Conservation (phyloP, 2,888 invertebrate species). For the Callinectes sapidus region DNA sequence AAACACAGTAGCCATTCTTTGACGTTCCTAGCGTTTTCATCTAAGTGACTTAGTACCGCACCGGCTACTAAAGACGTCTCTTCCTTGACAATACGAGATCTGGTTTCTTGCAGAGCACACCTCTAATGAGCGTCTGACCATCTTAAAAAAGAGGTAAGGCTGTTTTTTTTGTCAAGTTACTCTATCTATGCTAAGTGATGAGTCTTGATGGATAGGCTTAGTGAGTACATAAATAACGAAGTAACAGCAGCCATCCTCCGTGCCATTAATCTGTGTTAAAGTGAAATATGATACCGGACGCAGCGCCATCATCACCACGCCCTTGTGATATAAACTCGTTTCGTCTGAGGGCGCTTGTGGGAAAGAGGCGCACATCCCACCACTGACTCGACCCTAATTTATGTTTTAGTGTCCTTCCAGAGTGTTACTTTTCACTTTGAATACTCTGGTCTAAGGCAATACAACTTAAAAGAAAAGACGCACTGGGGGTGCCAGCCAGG, state of each 20-base stretch:
- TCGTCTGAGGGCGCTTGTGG: background rate
- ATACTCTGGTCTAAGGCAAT: no score
- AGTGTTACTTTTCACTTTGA: no score
- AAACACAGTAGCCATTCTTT: no score
- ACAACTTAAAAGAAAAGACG: no score
- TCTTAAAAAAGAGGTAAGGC: background rate
- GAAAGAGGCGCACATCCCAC: background rate
- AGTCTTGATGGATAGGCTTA: background rate
- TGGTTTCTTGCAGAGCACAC: no score
- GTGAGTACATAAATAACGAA: background rate
- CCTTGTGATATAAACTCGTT: background rate
- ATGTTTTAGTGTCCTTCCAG: background rate
- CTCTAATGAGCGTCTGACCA: background rate
- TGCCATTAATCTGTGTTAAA: background rate
- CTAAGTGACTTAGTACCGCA: no score
- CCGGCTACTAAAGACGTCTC: no score
- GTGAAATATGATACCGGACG: conserved; percentile 2
- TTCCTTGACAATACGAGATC: no score
- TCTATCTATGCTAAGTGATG: background rate
- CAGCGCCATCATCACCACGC: background rate
- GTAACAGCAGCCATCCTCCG: background rate
- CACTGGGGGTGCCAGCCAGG: no score
- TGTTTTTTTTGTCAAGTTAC: background rate
- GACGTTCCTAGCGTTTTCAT: no score
- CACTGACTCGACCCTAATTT: background rate